Conservation (phyloP, 2,797 vertebrate genomes). For the Spinibarbus caldwelli region DNA sequence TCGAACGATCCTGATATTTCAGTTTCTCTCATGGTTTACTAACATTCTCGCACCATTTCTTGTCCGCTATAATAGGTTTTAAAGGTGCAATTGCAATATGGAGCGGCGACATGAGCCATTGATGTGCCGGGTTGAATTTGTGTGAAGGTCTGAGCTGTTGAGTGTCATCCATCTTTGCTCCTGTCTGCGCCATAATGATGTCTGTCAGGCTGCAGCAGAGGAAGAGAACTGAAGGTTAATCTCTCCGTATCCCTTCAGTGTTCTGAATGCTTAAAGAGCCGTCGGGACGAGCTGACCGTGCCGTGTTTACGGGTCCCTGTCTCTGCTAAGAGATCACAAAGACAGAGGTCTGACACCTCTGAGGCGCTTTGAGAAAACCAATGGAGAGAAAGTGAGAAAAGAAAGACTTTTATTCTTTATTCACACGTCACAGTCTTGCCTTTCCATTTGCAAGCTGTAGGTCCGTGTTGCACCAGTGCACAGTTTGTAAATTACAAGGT, state of each 20-base stretch:
- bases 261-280: conserved; percentile 68
- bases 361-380: conserved; percentile 44
- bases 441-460: not conserved
- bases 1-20: not conserved
- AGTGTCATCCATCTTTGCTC: conserved; percentile 53
- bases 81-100: not conserved
- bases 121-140: conserved; percentile 26
- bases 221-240: conserved; percentile 75
- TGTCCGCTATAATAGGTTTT: conserved; percentile 2
- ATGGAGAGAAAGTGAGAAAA: conserved; percentile 15
- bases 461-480: not conserved
- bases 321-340: conserved; percentile 61
- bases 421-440: not conserved
- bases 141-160: conserved; percentile 54
- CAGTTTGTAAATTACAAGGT: not conserved
- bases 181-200: conserved; percentile 65
- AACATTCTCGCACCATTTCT: not conserved
- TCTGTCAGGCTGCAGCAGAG: conserved; percentile 63
- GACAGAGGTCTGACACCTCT: conserved; percentile 54
- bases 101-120: not conserved
- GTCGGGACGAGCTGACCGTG: not conserved
- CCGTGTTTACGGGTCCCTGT: conserved; percentile 57
- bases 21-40: conserved; percentile 7
- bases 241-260: conserved; percentile 63
- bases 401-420: conserved; percentile 1